These are phyloP conservation scores for Nephrotoma appendiculata DNA, from an alignment of 2,888 invertebrate genomes.

Conservation along the genomic window DNA sequence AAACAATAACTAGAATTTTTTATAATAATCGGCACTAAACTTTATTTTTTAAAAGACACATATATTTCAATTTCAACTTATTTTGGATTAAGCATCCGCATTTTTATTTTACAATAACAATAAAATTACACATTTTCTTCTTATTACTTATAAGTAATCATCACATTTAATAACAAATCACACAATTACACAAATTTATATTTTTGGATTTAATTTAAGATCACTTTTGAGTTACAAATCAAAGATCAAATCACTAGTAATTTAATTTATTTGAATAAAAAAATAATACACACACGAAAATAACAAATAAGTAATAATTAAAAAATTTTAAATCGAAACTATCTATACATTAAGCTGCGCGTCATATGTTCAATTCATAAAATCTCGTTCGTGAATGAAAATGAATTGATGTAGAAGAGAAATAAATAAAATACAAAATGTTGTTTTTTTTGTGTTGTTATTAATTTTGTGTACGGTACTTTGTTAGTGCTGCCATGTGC, in stretches of 20 bases:
- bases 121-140: not conserved
- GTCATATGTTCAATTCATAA: not conserved
- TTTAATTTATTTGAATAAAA: not conserved
- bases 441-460: not conserved
- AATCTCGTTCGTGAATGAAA: slow-evolving; percentile 1
- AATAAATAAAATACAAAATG: not conserved
- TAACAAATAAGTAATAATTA: not conserved
- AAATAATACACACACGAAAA: not conserved
- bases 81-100: not conserved
- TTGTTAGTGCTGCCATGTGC: not conserved
- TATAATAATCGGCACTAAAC: not conserved
- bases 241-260: not conserved
- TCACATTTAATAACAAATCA: not conserved
- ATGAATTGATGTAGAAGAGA: not conserved
- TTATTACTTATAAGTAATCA: not conserved
- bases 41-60: not conserved
- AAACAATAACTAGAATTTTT: not conserved
- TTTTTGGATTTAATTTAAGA: not conserved
- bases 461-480: not conserved
- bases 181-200: not conserved
- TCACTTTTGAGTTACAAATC: not conserved
- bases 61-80: not conserved
- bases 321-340: not conserved
- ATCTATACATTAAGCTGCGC: not conserved
- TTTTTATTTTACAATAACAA: not conserved